Evolutionary conservation across 2,888 invertebrate genomes (phyloP), one percentile per base, ranked within the genome.

Genomic region (Pemphredon lugubris): DNA sequence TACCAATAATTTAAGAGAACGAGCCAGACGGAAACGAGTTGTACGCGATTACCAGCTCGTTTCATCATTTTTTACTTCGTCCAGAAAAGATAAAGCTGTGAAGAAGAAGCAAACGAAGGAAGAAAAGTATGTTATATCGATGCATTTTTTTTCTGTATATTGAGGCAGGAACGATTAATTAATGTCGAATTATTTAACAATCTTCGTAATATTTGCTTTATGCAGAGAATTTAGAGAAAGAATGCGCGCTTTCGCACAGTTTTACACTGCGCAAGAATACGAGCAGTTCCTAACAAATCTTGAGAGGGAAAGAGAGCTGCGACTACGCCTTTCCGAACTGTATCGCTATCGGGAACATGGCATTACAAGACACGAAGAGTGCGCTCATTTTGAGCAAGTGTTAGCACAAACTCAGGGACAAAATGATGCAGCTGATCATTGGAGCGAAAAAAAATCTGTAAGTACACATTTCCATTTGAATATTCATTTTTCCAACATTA

Each of bases 1-100:
- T 87, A 95, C 95, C 3, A 92, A 96, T 68, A 92, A 96, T 75
- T 90, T 97, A 54, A 91, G 96, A 54, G 98, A 98, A 88, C 92
- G 98, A 73, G 95, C 96, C 42, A 92, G 97, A 78, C 92, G 97
- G 88, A 98, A 98, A 93, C 92, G 96, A 58, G 93, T 98, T 57
- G 96, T 96, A 13, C 92, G 97, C 53, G 97, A 98, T 89, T 98
- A 95, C 90, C 97, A 97, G 83, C 92, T 98, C 14, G 96, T 97
- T 1, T 93, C 96, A 0, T 93, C 96, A 76, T 97, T 97, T 88
- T 97, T 96, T 89, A 92, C 92, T 83, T 92, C 86, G 89, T 92
- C 88, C 90, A 93, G 90, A 91, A 93, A 87, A 92, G 93, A 87
- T 53, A 86, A 84, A 89, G 88, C 87, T 88, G 90, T 88, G 84